Percentiles rank a stretch among this genome's conserved stretches.
Evolutionary conservation across 2,113 vertebrate genomes (phyloP).

Genomic region (Phyllostomus discolor): DNA sequence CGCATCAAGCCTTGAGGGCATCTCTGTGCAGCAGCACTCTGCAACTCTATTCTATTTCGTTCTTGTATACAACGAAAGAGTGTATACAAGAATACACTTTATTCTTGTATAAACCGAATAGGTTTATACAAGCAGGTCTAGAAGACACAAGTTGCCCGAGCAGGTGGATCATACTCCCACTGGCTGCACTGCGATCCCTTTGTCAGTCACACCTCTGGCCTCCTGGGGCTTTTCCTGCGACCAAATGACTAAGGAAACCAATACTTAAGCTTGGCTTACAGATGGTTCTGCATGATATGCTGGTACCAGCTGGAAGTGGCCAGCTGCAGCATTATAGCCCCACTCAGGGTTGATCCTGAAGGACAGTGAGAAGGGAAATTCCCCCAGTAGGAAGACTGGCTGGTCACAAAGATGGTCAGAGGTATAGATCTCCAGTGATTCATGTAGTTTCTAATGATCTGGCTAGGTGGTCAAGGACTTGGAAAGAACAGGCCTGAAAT

Average conservation of each 20-base stretch:
- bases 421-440: neutral
- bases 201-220: neutral
- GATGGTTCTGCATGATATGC: neutral
- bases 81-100: too few species aligned
- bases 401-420: neutral
- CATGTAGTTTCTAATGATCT: neutral
- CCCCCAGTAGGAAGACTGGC: neutral
- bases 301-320: neutral
- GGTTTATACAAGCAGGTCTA: neutral
- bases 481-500: neutral
- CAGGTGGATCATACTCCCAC: neutral
- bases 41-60: too few species aligned
- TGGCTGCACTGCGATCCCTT: neutral
- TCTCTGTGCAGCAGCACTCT: neutral
- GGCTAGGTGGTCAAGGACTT: neutral
- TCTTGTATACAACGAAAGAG: too few species aligned
- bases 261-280: conserved; percentile 16
- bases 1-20: neutral
- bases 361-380: neutral
- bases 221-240: neutral
- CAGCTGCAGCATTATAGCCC: neutral
- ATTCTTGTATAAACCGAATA: neutral
- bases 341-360: neutral
- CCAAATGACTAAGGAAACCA: neutral
- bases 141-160: neutral